Evolutionary conservation across 2,797 vertebrate species (phyloP), one percentile per base, ranked within the genome.

Genomic region (Rhadinocentrus ornatus): DNA sequence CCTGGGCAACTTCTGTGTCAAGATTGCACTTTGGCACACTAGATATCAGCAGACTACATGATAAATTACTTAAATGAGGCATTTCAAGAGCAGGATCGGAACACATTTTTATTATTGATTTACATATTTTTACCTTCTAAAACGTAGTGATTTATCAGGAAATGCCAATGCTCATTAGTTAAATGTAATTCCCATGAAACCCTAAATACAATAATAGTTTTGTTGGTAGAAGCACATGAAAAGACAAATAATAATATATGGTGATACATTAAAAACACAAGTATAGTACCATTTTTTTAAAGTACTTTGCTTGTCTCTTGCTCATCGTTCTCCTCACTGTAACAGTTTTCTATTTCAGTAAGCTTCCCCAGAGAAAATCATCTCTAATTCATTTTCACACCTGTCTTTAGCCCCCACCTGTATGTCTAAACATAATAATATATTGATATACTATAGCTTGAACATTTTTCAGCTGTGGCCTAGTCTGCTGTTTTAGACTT

Each of bases 401-500:
- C 34, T n/a, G 39, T 69, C 56, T 69, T 62, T 1, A 39, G 13
- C 20, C 61, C 22, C 26, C 39, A 74, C 26, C 68, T 83, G 61
- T 13, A 65, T 61, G 26, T 62, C 37, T 75, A 37, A 56, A 35
- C 39, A 26, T 58, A 71, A 54, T 22, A 26, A 34, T 20, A 48
- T 41, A 58, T 74, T 75, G 48, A 66, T 29, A 52, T 26, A 24
- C n/a, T 65, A 39, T 32, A 57, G 29, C 54, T 22, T 78, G 27
- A 66, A 58, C 44, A 50, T 12, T 64, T 3, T 58, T 63, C 41
- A 68, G 16, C 39, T 60, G 66, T 50, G 50, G n/a, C 15, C 57
- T 13, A 62, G 60, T 90, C 92, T 92, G 88, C 89, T 91, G 86
- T 86, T 89, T 70, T 64, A 86, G 32, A 52, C 62, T 46, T 10